Base-by-base conservation (phyloP, 1,140 invertebrate species). In the Mizuhopecten yessoensis region DNA sequence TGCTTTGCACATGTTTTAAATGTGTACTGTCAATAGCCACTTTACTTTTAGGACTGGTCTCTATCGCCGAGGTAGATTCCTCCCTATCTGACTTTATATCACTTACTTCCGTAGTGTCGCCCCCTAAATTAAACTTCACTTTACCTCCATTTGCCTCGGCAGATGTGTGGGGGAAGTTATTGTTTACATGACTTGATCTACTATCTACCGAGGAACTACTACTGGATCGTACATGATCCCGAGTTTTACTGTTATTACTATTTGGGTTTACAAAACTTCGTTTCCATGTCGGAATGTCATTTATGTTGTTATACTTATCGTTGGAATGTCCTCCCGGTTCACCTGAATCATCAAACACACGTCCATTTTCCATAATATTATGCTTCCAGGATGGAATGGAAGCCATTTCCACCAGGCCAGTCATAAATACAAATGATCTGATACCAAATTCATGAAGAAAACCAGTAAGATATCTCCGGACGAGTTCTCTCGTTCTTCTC, bases 331-430 rank as follows among this genome's bases (percentile, higher is more conserved):
- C 89, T 20, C 89, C 88, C 88, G 75, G 39, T 90, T 42, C 87
- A n/a, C 87, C 57, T 39, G 75, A 36, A 89, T 93, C 91, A 49
- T 91, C 91, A 34, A 90, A 92, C 29, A 36, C 86, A 36, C 89
- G 87, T 36, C 88, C 88, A 87, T 91, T 92, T 88, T 92, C 91
- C 23, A 93, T 75, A 34, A 92, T 49, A 15, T 92, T 90, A 87
- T 89, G 91, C 90, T 93, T 93, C 95, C 95, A 95, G 88, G 88
- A 75, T 86, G 93, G 89, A 57, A 93, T 87, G 42, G 94, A 93
- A 91, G 93, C 91, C 94, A 93, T 93, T 49, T 90, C 91, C 75
- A 92, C 36, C 34, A 90, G 23, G 1, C 88, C 88, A 88, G 91
- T 91, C 91, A 93, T 92, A 90, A 89, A 94, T 90, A 89, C 75